Percentiles rank a stretch among this genome's conserved stretches.
phyloP scores from a whole-genome alignment of 2,113 vertebrate species.

The Ondatra zibethicus region DNA sequence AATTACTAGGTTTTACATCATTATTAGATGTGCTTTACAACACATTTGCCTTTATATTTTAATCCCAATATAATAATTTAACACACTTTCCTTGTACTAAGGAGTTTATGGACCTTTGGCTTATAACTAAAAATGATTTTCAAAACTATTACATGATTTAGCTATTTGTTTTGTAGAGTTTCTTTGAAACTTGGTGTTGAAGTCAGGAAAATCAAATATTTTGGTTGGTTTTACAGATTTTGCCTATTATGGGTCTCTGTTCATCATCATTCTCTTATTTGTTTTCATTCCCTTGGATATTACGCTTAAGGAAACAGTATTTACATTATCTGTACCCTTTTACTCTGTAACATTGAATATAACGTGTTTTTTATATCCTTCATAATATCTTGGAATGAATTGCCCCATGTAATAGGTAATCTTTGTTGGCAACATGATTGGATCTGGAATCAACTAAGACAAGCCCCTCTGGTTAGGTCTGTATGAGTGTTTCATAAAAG shows the following conservation, averaged over 20 bases:
- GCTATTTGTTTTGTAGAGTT: neutral
- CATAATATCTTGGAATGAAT: neutral
- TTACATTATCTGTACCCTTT: neutral
- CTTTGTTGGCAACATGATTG: neutral
- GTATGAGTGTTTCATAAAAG: neutral
- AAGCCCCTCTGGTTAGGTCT: neutral
- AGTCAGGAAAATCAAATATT: neutral
- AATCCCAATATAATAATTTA: neutral
- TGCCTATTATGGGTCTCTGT: accelerated
- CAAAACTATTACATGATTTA: neutral
- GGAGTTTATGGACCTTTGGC: neutral
- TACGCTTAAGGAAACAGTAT: neutral
- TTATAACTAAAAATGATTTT: neutral
- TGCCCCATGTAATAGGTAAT: neutral
- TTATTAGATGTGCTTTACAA: neutral
- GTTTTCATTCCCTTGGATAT: neutral
- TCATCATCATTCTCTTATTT: neutral
- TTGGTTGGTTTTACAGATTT: neutral
- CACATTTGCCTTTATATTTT: neutral
- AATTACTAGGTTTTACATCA: neutral
- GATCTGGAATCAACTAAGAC: neutral
- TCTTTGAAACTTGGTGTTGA: neutral
- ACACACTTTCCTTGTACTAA: neutral
- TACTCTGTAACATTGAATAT: neutral
- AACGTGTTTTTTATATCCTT: constrained; percentile 23